Evolutionary conservation across 2,113 vertebrate genomes (phyloP).

Genomic region (Pluvianellus socialis): DNA sequence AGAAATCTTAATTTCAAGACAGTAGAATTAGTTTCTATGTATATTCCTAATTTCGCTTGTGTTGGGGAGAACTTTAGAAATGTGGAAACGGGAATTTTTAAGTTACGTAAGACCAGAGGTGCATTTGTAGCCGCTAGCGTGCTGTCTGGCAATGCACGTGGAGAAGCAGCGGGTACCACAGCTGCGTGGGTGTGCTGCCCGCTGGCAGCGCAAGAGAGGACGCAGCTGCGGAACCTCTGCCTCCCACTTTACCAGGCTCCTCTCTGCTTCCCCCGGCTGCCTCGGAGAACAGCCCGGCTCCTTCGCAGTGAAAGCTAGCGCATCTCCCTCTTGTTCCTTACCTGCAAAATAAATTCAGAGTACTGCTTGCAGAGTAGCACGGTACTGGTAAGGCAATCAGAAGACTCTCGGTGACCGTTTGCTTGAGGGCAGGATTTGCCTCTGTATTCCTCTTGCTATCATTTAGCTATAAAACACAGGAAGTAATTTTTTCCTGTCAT

Average conservation of each 20-base stretch:
- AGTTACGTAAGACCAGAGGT: not conserved
- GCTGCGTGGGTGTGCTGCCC: not conserved
- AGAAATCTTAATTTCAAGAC: not conserved
- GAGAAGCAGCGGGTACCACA: not conserved
- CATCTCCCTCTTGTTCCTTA: not conserved
- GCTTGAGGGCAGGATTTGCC: constrained; percentile 11
- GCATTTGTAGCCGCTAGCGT: not conserved
- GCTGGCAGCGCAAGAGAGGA: not conserved
- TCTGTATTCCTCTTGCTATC: not conserved
- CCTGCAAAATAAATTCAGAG: not conserved
- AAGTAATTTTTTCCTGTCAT: constrained; percentile 22
- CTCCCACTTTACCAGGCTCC: not conserved
- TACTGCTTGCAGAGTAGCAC: not conserved
- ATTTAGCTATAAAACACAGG: constrained; percentile 22
- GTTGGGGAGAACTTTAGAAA: not conserved
- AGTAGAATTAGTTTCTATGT: not conserved
- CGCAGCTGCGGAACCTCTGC: not conserved
- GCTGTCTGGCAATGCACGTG: not conserved
- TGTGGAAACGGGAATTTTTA: not conserved
- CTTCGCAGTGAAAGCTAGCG: not conserved
- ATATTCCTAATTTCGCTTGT: not conserved
- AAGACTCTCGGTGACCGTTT: not conserved
- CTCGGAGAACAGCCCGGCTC: not conserved
- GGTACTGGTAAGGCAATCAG: not conserved
- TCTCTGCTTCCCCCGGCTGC: not conserved